These are phyloP conservation scores for Xestia ashworthii DNA, from an alignment of 2,888 invertebrate species.

Conservation along the genomic window DNA sequence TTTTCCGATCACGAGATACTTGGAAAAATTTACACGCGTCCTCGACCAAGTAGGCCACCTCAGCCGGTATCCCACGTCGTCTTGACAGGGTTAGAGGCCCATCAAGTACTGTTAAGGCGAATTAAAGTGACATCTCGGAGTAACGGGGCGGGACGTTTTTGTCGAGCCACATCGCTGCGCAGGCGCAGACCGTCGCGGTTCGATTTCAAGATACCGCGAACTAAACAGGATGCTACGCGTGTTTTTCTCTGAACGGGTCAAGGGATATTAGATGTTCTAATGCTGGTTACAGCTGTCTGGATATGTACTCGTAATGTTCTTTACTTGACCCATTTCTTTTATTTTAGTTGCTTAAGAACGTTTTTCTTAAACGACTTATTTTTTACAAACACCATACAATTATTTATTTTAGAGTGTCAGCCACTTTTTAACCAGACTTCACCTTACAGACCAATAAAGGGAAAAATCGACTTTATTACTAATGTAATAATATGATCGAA, in stretches of 20 bases:
- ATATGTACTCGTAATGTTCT: background rate
- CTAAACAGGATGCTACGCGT: conserved; percentile 68
- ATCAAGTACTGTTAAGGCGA: conserved; percentile 84
- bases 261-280: conserved; percentile 52
- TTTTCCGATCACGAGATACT: conserved; percentile 14
- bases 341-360: background rate
- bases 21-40: conserved; percentile 30
- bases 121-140: conserved; percentile 83
- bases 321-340: background rate
- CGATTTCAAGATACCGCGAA: conserved; percentile 69
- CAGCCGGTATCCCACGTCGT: conserved; percentile 66
- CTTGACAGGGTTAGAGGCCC: conserved; percentile 70
- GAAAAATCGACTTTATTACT: no score
- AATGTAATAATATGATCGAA: no score
- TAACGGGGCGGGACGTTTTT: conserved; percentile 75
- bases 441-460: no score
- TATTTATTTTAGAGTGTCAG: no score
- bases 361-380: background rate
- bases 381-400: no score
- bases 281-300: conserved; percentile 20
- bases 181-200: conserved; percentile 54
- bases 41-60: conserved; percentile 47
- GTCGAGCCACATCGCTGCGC: conserved; percentile 62
- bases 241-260: conserved; percentile 62
- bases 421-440: no score